These are phyloP conservation scores for Drosophila sordidapex DNA, from an alignment of 2,888 invertebrate genomes.

Conservation along the genomic window DNA sequence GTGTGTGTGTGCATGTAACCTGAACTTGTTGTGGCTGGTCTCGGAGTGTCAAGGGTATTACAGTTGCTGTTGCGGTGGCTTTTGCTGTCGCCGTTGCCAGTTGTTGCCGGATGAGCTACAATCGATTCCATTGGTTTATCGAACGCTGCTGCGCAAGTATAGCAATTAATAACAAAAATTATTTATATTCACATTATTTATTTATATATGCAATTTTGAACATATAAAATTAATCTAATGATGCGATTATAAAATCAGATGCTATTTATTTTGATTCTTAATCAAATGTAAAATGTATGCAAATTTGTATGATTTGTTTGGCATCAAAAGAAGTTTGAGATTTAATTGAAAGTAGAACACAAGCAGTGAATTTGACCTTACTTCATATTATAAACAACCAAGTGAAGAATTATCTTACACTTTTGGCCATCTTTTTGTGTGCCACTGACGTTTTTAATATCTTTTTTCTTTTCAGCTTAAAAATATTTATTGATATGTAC, in stretches of 20 bases:
- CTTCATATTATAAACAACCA: background rate
- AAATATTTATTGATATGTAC: background rate
- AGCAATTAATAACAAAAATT: background rate
- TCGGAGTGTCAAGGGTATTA: slow-evolving; percentile 40
- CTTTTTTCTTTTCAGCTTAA: background rate
- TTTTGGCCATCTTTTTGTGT: background rate
- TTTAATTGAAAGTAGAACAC: background rate
- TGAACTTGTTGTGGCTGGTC: slow-evolving; percentile 13
- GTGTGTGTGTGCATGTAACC: slow-evolving; percentile 6
- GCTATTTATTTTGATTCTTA: background rate
- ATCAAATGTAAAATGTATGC: background rate
- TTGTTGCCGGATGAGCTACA: slow-evolving; percentile 25
- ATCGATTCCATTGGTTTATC: slow-evolving; percentile 8
- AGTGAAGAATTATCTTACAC: background rate
- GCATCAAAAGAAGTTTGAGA: background rate
- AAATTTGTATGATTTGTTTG: background rate
- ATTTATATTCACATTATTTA: background rate
- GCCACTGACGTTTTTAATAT: background rate
- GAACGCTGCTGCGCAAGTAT: background rate
- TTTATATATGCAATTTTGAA: background rate
- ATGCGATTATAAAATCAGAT: background rate
- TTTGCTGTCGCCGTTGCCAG: slow-evolving; percentile 27
- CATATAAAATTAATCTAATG: too few species aligned
- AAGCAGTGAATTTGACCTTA: background rate
- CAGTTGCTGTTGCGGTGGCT: slow-evolving; percentile 38